Evolutionary conservation across 2,797 vertebrate genomes (phyloP).

Genomic region (Buceros bicornis): DNA sequence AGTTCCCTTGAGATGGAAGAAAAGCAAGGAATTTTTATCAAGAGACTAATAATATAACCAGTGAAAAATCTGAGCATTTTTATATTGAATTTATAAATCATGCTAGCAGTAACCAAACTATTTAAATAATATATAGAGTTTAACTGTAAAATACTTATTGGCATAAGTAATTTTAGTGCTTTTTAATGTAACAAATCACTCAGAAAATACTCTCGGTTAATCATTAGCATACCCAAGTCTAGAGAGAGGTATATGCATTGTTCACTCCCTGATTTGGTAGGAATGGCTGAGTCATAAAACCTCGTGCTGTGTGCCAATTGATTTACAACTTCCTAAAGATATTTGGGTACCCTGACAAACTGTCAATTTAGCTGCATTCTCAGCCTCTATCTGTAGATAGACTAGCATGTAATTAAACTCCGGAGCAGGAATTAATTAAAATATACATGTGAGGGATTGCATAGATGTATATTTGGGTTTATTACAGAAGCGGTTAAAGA

Average conservation of each 20-base stretch:
- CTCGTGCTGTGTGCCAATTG: neutral
- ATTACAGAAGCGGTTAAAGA: neutral
- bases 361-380: neutral
- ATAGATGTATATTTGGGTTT: neutral
- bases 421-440: constrained; percentile 45
- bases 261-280: constrained; percentile 31
- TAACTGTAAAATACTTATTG: constrained; percentile 48
- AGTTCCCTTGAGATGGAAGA: constrained; percentile 77
- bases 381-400: neutral
- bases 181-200: constrained; percentile 54
- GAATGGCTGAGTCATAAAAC: constrained; percentile 52
- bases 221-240: constrained; percentile 6
- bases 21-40: constrained; percentile 79
- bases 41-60: constrained; percentile 77
- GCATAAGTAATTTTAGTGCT: constrained; percentile 48
- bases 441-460: neutral
- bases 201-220: constrained; percentile 43
- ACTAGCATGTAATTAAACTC: constrained; percentile 29
- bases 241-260: constrained; percentile 14
- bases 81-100: constrained; percentile 73
- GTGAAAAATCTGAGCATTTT: constrained; percentile 71
- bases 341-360: constrained; percentile 13
- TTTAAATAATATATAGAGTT: constrained; percentile 58
- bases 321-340: constrained; percentile 43
- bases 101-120: constrained; percentile 59